Evolutionary conservation across 2,113 vertebrate genomes (phyloP).

Genomic region (Puffinus mauretanicus): DNA sequence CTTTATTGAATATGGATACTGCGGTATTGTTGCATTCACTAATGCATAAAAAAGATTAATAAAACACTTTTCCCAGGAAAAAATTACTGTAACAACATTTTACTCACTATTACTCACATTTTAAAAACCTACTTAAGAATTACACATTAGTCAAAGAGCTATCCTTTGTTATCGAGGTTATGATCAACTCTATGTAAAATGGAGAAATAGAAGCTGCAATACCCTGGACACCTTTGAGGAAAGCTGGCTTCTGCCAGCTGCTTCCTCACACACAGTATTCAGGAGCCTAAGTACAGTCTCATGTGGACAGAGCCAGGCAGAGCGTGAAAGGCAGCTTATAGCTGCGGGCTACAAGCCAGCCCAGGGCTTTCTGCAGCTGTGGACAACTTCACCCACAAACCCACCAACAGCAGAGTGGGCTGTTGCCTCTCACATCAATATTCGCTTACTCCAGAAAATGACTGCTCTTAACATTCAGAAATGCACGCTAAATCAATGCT

Average conservation of each 20-base stretch:
- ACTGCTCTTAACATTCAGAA: background rate
- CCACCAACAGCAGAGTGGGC: rapidly evolving
- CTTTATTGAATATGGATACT: slow-evolving; percentile 88
- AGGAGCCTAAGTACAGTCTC: background rate
- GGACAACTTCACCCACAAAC: background rate
- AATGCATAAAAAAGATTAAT: background rate
- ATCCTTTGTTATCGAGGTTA: rapidly evolving
- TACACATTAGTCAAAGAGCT: background rate
- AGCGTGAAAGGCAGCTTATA: background rate
- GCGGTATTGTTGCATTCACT: slow-evolving; percentile 93
- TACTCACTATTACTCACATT: background rate
- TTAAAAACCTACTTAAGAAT: background rate
- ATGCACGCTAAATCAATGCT: background rate
- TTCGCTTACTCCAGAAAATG: background rate
- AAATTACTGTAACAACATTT: background rate
- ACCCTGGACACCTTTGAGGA: background rate
- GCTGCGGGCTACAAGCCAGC: background rate
- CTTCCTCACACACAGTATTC: background rate
- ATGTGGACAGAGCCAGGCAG: background rate
- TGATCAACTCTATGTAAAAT: background rate
- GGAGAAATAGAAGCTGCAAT: background rate
- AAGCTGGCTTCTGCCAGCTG: background rate
- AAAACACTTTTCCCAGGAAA: background rate
- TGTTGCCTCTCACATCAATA: background rate
- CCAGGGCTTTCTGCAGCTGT: background rate